Evolutionary conservation across 2,113 vertebrate genomes (phyloP), one percentile per base, ranked within the genome.

Genomic region (Hippocampus zosterae): DNA sequence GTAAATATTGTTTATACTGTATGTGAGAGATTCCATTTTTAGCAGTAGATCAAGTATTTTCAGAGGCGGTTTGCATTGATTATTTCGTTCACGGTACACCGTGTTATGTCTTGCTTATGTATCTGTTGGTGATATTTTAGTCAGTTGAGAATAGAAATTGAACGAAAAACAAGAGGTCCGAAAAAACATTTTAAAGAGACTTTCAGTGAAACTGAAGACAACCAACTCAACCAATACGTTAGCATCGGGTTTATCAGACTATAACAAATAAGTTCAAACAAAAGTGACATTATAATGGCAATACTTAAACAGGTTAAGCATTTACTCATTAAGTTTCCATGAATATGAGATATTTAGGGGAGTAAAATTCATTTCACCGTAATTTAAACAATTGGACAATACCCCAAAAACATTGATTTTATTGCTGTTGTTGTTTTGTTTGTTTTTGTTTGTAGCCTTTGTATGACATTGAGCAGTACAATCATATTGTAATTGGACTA

Each of bases 11-110:
- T 33, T 60, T 18, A 33, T 60, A 18, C 15, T 60, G 27, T 7
- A 60, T 2, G 13, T 60, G 65, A 68, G 70, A 76, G 78, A 37
- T 80, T 77, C 65, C 59, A 63, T 25, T 73, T 84, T 72, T 65
- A 66, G 75, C 33, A 80, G 66, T 27, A 69, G 65, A 66, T 44
- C 15, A 60, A 71, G 69, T 56, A 12, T 81, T 68, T 76, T 67
- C 46, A 68, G 65, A 42, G 53, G 62, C 44, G 44, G 18, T 16
- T 76, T 74, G 23, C 56, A 71, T 21, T 66, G 73, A 82, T 76
- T 73, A 18, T 62, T 62, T 21, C 63, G 65, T 42, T 33, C 41
- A 68, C 3, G 55, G 8, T 3, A 3, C 33, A 37, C 33, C 33
- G 7, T 37, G 3, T 27, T 27, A 65, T 29, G 23, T 42, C 25